Evolutionary conservation across 1,140 invertebrate genomes (phyloP).

Genomic region (Drosophila oshimai): DNA sequence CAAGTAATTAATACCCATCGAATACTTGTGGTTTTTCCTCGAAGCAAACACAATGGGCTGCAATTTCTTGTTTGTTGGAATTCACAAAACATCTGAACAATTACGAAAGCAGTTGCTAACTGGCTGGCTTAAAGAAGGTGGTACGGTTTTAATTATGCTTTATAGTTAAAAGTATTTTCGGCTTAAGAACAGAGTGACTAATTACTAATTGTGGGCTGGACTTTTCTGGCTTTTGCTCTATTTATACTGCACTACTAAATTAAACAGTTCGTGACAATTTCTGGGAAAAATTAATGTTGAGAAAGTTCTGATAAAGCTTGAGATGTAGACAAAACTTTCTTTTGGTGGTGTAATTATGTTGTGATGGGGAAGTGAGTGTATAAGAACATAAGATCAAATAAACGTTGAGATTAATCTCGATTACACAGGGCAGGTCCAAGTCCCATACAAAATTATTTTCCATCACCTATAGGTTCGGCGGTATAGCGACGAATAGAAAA

Average conservation of each 20-base stretch:
- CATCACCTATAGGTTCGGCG: no score
- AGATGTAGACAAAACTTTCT: slow-evolving; percentile 12
- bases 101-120: slow-evolving; percentile 15
- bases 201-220: neutral
- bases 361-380: neutral
- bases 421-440: no score
- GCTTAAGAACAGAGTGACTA: neutral
- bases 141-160: neutral
- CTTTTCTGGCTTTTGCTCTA: neutral
- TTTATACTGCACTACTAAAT: neutral
- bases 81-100: slow-evolving; percentile 38
- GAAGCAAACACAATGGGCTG: slow-evolving; percentile 5
- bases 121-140: neutral
- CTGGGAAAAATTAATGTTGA: neutral
- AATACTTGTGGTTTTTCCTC: slow-evolving; percentile 21
- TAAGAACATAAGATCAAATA: no score
- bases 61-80: slow-evolving; percentile 3
- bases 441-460: no score
- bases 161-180: neutral
- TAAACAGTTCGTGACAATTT: slow-evolving; percentile 18
- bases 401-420: no score
- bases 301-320: neutral
- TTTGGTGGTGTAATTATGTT: neutral
- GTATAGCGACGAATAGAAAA: no score
- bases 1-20: slow-evolving; percentile 56